phyloP scores from a whole-genome alignment of 2,888 invertebrate species.

The Brenthis hecate region DNA sequence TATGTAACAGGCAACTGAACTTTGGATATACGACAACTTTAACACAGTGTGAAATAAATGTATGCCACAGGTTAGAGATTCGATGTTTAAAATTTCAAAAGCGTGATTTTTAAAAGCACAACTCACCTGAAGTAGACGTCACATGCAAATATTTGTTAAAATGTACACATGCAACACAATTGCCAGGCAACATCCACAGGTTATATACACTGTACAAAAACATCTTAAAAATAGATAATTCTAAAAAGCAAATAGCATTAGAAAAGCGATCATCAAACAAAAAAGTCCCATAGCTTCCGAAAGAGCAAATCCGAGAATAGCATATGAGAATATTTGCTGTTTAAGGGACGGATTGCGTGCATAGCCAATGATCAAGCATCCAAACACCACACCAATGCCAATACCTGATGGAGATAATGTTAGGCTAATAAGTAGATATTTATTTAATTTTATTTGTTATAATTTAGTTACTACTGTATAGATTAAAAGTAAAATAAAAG shows the following conservation, averaged over 20 bases:
- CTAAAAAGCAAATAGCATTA: slow-evolving; percentile 97
- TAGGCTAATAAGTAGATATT: slow-evolving; percentile 19
- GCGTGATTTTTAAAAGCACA: not conserved
- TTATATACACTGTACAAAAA: slow-evolving; percentile 57
- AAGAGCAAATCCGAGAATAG: slow-evolving; percentile 98
- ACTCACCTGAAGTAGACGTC: slow-evolving; percentile 23
- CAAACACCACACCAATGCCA: slow-evolving; percentile 99
- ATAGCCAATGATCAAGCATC: slow-evolving; percentile 97
- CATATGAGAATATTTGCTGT: slow-evolving; percentile 98
- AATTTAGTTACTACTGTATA: not conserved
- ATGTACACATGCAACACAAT: slow-evolving; percentile 18
- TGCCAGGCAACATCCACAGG: slow-evolving; percentile 13
- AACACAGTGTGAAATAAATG: too few species aligned
- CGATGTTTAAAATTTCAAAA: too few species aligned
- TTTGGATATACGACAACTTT: too few species aligned
- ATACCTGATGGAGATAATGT: slow-evolving; percentile 85
- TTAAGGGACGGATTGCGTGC: slow-evolving; percentile 98
- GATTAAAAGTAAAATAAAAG: not conserved
- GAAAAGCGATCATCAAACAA: slow-evolving; percentile 99
- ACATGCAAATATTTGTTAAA: slow-evolving; percentile 24
- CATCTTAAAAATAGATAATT: slow-evolving; percentile 45
- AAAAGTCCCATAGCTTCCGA: slow-evolving; percentile 99
- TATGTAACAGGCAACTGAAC: too few species aligned
- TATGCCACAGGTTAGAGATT: too few species aligned
- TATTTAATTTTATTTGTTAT: not conserved